Evolutionary conservation across 1,140 invertebrate genomes (phyloP), one percentile per base, ranked within the genome.

Genomic region (Trichomalopsis sarcophagae): DNA sequence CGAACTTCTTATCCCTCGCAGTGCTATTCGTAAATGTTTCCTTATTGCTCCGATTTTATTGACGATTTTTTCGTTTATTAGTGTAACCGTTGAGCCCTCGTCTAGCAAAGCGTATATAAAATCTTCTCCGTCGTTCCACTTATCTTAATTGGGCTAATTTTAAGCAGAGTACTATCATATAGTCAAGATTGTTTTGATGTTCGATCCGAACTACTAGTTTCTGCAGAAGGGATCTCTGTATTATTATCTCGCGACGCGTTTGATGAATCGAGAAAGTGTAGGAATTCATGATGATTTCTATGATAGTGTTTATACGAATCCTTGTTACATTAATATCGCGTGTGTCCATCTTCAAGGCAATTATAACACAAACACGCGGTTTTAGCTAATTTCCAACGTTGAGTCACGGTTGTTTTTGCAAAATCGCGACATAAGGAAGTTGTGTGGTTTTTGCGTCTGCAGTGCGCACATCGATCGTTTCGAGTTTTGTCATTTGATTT

Each of bases 41-140:
- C 13, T 40, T 36, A 40, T 21, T 36, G 36, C 36, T 36, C 36
- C 73, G 23, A 74, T 33, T 40, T 33, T 23, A 6, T 74, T 5
- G 2, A 36, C 36, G 33, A 74, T 62, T 36, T 80, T 33, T 7
- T 80, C 13, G 62, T 66, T 36, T 36, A 80, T 68, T 0, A 68
- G 27, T 3, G 62, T 30, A 33, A 80, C 55, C 21, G 78, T 69
- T n/a, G 78, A 80, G 6, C 78, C 78, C 13, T 80, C 78, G 23
- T 80, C 62, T 40, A 80, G 62, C 4, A 80, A 23, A 27, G 62
- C 62, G 62, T 68, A 80, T 33, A 33, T 36, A 80, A 23, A 1
- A 14, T 27, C 62, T 13, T 33, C n/a, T 21, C 23, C 55, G 0
- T 1, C 30, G 3, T 21, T 5, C 30, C 23, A 4, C 14, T 17